These are phyloP conservation scores for Elysia chlorotica DNA, from an alignment of 1,140 invertebrate genomes.

Conservation along the genomic window DNA sequence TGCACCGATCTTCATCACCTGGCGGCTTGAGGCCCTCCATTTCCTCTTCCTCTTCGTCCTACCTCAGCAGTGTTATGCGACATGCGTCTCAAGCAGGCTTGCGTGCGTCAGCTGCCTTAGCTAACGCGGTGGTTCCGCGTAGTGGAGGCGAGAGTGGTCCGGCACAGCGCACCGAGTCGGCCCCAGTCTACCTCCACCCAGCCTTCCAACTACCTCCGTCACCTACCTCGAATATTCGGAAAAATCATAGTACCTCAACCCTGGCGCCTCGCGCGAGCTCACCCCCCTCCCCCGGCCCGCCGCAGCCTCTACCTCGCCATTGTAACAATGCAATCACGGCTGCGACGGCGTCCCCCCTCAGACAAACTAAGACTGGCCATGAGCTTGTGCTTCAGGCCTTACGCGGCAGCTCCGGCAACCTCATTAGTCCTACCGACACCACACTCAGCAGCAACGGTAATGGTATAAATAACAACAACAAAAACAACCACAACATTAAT, in stretches of 20 bases:
- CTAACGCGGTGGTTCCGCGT: background rate
- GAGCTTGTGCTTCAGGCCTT: background rate
- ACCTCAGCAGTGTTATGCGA: constrained; percentile 17
- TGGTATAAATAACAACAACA: too few relatives aligned
- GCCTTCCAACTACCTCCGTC: constrained; percentile 28
- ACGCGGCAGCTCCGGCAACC: background rate
- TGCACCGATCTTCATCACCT: background rate
- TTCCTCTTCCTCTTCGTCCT: constrained; percentile 1
- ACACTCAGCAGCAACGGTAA: too few relatives aligned
- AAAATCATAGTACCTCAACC: constrained; percentile 18
- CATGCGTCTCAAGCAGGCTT: background rate
- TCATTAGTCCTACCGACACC: too few relatives aligned
- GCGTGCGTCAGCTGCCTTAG: too few relatives aligned
- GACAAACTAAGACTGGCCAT: background rate
- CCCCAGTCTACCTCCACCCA: constrained; percentile 21
- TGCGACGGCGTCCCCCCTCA: background rate
- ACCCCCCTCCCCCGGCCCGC: background rate
- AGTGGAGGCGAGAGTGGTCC: background rate
- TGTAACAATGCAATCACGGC: constrained; percentile 1
- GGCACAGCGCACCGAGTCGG: background rate
- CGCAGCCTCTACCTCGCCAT: background rate
- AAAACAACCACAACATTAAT: too few relatives aligned
- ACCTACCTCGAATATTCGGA: constrained; percentile 10
- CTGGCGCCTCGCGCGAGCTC: background rate
- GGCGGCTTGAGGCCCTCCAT: background rate